These are phyloP conservation scores for Leptogaster cylindrica DNA, from an alignment of 2,888 invertebrate genomes.

Conservation along the genomic window DNA sequence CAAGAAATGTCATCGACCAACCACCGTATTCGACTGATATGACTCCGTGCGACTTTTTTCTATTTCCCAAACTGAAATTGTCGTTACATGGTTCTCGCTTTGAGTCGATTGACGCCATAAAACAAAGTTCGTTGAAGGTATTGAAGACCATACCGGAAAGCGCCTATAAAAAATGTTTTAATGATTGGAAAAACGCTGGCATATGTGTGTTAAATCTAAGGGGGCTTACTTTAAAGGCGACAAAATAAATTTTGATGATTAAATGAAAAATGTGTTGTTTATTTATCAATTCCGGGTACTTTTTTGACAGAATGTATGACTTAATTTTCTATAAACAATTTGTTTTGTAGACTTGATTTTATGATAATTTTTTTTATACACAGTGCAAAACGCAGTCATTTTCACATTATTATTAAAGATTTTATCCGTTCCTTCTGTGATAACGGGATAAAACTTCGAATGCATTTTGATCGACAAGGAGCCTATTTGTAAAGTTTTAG, in stretches of 20 bases:
- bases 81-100: background rate
- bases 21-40: no score
- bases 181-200: background rate
- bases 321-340: background rate
- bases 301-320: background rate
- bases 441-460: no score
- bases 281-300: background rate
- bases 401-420: no score
- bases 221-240: background rate
- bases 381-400: no score
- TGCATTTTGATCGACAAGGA: no score
- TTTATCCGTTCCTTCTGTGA: no score
- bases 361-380: no score
- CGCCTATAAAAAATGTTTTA: background rate
- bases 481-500: no score
- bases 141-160: background rate
- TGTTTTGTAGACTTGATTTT: no score
- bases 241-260: background rate
- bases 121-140: background rate
- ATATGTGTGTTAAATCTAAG: background rate
- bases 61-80: no score
- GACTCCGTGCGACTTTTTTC: no score
- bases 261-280: background rate
- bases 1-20: no score
- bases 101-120: background rate